Evolutionary conservation across 1,140 invertebrate genomes (phyloP).

Genomic region (Drosophila melanogaster): DNA sequence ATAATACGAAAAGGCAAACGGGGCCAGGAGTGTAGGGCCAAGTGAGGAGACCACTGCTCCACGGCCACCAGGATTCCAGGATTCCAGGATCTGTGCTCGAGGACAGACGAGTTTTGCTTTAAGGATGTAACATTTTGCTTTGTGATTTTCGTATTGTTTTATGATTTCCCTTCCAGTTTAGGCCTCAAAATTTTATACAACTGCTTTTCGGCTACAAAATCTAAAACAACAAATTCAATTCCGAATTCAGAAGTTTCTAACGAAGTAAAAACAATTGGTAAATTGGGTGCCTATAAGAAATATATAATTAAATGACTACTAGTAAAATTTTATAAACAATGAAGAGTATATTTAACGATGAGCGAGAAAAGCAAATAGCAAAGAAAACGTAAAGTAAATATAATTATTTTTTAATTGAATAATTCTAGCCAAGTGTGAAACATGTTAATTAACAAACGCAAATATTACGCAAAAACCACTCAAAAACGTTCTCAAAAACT

Average conservation of each 20-base stretch:
- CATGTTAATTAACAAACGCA: constrained; percentile 49
- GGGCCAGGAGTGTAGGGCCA: constrained; percentile 15
- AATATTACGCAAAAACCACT: constrained; percentile 68
- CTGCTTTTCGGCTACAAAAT: constrained; percentile 38
- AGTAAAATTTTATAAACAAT: constrained; percentile 84
- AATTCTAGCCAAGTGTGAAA: constrained; percentile 53
- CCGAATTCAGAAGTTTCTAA: constrained; percentile 43
- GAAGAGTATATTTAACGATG: constrained; percentile 66
- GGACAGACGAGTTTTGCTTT: constrained; percentile 32
- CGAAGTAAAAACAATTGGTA: constrained; percentile 80
- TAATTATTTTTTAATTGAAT: constrained; percentile 65
- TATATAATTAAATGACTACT: constrained; percentile 78
- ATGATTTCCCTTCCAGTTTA: constrained; percentile 21
- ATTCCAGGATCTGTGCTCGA: background rate
- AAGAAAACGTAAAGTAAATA: constrained; percentile 58
- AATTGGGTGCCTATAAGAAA: constrained; percentile 84
- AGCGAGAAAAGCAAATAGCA: constrained; percentile 51
- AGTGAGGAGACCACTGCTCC: background rate
- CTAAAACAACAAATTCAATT: constrained; percentile 33
- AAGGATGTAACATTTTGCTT: constrained; percentile 26
- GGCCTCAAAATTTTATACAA: constrained; percentile 53
- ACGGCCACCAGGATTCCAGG: background rate
- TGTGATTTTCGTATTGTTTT: constrained; percentile 29
- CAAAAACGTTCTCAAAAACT: constrained; percentile 84
- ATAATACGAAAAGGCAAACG: constrained; percentile 50